Evolutionary conservation across 2,797 vertebrate species (phyloP), one percentile per base, ranked within the genome.

Genomic region (Microcaecilia unicolor): DNA sequence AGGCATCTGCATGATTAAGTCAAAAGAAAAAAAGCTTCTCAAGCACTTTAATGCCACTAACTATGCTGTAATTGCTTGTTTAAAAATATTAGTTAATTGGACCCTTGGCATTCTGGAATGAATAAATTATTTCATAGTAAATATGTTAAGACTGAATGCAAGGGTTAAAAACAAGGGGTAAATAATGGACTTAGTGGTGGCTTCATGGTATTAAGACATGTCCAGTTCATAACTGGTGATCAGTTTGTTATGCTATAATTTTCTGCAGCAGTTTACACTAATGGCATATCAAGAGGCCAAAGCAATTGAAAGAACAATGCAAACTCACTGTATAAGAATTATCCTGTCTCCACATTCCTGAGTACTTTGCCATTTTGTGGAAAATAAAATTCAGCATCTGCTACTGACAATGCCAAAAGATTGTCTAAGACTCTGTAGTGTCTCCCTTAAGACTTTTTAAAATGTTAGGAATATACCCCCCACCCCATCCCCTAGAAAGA

Each of bases 91-190:
- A n/a, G n/a, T n/a, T 82, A 79, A 80, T 82, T 92, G 86, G 88
- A 90, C 89, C 83, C 83, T 89, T 85, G 82, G 80, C 83, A 85
- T 91, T 85, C 86, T 90, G 91, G 89, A 92, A 90, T 94, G 89
- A 94, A 91, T 89, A 92, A 90, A 88, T 87, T 83, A 81, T 84
- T 93, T 92, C 93, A 91, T 86, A 92, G 81, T 74, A 79, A 84
- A 75, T 78, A 72, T 78, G 78, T 81, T 92, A 89, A 85, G 85
- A 87, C 77, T 86, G 76, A 86, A 84, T 78, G 83, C 78, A 74
- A 85, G 81, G 73, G 83, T 76, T 70, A 64, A 60, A 70, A 83
- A 82, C 54, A 57, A 68, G 58, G 42, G 63, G 72, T 53, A 50
- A 42, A 57, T 74, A 74, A 67, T 72, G 68, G 64, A 68, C 57